Percentiles rank a stretch among this genome's conserved stretches.
These are phyloP conservation scores for Aromia moschata DNA, from an alignment of 2,888 invertebrate genomes.

Conservation along the genomic window DNA sequence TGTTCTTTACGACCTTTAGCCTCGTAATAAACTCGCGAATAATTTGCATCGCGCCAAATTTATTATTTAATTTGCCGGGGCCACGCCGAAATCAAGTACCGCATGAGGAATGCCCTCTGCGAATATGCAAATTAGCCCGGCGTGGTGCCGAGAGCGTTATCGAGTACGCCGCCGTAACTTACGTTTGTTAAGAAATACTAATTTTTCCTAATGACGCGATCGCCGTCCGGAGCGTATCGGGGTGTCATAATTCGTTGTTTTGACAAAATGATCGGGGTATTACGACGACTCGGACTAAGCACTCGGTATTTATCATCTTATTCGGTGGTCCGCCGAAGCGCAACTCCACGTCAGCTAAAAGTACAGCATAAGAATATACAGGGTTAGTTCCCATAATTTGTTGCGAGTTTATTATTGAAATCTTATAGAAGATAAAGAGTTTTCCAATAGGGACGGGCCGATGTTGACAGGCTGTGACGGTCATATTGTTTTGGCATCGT, in stretches of 20 bases:
- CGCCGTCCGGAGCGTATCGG: conserved; percentile 7
- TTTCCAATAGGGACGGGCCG: too few relatives aligned
- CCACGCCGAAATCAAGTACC: conserved; percentile 15
- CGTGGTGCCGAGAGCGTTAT: conserved; percentile 6
- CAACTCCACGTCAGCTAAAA: too few relatives aligned
- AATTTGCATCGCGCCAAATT: conserved; percentile 14
- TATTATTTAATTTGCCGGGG: conserved; percentile 17
- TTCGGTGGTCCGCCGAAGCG: conserved; percentile 24
- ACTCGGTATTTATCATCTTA: conserved; percentile 23
- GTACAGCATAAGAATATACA: too few relatives aligned
- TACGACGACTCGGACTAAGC: conserved; percentile 26
- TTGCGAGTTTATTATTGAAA: too few relatives aligned
- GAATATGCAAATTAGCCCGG: conserved; percentile 15
- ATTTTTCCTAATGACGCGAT: conserved; percentile 28
- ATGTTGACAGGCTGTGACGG: too few relatives aligned
- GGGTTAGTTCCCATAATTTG: too few relatives aligned
- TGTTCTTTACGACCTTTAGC: conserved; percentile 7
- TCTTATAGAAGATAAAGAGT: too few relatives aligned
- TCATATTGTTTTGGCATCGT: too few relatives aligned
- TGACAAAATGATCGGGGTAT: conserved; percentile 26
- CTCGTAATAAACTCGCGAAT: conserved; percentile 7
- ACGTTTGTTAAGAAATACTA: conserved; percentile 22
- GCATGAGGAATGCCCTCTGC: conserved; percentile 19
- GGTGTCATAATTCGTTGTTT: conserved; percentile 28
- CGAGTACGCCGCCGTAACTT: neutral